Percentiles rank a stretch among this genome's conserved stretches.
Conservation (phyloP, 1,140 invertebrate genomes). For the Aphis gossypii region DNA sequence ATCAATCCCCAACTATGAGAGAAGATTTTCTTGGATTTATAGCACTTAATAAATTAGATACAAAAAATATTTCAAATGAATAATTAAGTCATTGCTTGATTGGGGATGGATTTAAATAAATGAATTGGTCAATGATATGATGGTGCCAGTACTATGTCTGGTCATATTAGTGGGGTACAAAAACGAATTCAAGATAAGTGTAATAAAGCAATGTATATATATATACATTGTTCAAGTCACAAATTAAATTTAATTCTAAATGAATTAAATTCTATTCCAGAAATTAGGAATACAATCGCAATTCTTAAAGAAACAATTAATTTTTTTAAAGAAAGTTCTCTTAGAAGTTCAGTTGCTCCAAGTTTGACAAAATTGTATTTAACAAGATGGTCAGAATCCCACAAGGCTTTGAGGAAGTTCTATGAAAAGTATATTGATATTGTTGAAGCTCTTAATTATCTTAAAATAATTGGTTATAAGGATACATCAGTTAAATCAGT, state of each 20-base stretch:
- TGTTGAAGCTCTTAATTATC: neutral
- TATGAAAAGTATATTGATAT: constrained; percentile 1
- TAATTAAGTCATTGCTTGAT: constrained; percentile 11
- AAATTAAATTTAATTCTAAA: neutral
- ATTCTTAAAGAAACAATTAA: neutral
- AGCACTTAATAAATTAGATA: constrained; percentile 16
- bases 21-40: neutral
- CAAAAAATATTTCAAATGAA: neutral
- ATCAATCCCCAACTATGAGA: neutral
- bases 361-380: neutral
- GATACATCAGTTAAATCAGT: neutral
- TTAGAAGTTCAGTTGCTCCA: neutral
- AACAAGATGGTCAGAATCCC: constrained; percentile 8
- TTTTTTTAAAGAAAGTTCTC: constrained; percentile 4
- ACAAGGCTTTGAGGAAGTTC: neutral
- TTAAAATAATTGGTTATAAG: neutral
- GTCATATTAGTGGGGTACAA: constrained; percentile 11
- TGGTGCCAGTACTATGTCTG: neutral
- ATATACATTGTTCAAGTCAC: no score
- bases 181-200: neutral
- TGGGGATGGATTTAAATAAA: constrained; percentile 18
- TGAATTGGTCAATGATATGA: neutral
- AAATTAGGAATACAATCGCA: neutral
- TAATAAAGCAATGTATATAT: neutral
- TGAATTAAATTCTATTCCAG: neutral